phyloP scores from a whole-genome alignment of 64 coral and sea anemone genomes.

The Porites lutea region DNA sequence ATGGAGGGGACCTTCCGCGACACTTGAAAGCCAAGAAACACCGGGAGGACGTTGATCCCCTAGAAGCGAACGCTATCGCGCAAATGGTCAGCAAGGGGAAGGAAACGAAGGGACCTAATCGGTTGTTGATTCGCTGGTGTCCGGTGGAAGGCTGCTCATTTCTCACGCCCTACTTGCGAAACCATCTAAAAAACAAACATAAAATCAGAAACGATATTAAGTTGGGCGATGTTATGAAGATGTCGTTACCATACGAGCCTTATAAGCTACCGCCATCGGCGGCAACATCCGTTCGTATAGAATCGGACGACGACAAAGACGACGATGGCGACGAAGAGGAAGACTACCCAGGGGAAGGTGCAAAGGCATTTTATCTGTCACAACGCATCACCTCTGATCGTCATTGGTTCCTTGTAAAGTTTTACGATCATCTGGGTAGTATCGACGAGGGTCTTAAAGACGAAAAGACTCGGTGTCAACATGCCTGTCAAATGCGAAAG shows the following conservation, averaged over 20 bases:
- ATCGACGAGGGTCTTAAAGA: not conserved
- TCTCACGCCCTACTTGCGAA: not conserved
- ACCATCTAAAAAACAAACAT: not conserved
- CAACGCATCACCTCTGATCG: not conserved
- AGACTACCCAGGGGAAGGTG: not conserved
- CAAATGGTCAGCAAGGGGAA: not conserved
- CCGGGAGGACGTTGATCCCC: not conserved
- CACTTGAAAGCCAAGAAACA: not conserved
- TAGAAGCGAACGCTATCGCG: not conserved
- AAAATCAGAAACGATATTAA: not conserved
- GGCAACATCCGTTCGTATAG: not conserved
- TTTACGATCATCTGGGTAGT: not conserved
- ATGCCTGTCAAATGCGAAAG: not conserved
- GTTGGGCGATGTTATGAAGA: not conserved
- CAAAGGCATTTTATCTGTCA: not conserved
- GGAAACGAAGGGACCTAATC: not conserved
- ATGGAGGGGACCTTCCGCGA: not conserved
- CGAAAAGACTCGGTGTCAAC: not conserved
- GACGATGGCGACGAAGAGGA: not conserved
- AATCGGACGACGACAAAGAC: not conserved
- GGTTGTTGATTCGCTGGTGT: not conserved
- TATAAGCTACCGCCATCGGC: not conserved
- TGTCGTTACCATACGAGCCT: not conserved
- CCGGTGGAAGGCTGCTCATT: not conserved
- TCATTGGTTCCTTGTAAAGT: not conserved